phyloP scores from a whole-genome alignment of 2,113 vertebrate genomes.

The Lophotis ruficrista region DNA sequence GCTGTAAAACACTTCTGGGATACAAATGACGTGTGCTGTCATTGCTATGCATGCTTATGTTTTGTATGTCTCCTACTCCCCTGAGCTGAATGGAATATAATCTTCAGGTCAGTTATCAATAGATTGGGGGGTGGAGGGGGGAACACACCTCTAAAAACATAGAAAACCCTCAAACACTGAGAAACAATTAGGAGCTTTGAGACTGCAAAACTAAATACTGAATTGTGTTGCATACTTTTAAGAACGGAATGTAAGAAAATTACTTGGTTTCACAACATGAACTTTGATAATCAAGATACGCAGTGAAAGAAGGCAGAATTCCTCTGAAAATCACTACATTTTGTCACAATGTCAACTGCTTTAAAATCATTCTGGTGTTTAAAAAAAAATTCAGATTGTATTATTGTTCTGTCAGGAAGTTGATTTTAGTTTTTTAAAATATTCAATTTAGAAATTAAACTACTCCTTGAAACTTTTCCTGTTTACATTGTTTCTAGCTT shows the following conservation, averaged over 20 bases:
- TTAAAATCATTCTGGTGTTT: background rate
- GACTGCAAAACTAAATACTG: background rate
- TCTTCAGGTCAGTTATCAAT: background rate
- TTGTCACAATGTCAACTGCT: background rate
- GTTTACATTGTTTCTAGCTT: background rate
- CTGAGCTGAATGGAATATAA: background rate
- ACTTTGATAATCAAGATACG: background rate
- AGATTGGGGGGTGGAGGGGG: fast-evolving
- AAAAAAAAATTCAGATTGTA: background rate
- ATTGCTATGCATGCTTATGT: background rate
- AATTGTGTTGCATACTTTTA: background rate
- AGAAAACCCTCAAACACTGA: background rate
- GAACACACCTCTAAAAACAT: background rate
- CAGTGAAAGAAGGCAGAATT: background rate
- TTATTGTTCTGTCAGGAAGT: background rate
- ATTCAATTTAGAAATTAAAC: background rate
- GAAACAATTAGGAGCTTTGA: background rate
- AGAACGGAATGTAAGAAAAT: background rate
- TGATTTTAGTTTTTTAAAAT: background rate
- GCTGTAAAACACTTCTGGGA: background rate
- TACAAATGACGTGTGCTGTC: background rate
- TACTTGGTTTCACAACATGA: background rate
- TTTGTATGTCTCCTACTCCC: background rate
- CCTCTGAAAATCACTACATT: background rate
- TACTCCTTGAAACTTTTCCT: background rate